A percentile compares a stretch with the other conserved stretches of the same genome.
These are phyloP conservation scores for Phytoseiulus persimilis DNA, from an alignment of 2,888 invertebrate genomes.

Conservation along the genomic window DNA sequence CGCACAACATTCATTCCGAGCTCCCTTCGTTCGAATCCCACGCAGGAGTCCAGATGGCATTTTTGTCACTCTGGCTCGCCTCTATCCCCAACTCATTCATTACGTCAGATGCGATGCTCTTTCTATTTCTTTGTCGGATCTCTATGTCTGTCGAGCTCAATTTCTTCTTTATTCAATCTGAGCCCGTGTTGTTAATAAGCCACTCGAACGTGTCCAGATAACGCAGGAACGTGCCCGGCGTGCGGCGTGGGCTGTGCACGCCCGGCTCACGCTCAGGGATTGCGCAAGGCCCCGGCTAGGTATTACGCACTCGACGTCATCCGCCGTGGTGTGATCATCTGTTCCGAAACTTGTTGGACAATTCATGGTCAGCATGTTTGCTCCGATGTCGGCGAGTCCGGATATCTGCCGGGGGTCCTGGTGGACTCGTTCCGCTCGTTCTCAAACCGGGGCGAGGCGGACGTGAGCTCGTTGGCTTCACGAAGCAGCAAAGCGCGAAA, in stretches of 20 bases:
- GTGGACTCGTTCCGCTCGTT: background rate
- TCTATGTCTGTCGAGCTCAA: background rate
- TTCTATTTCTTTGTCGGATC: background rate
- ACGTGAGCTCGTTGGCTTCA: conserved; percentile 39
- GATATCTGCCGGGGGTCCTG: background rate
- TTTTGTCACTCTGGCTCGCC: background rate
- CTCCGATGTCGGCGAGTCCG: background rate
- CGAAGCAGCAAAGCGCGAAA: conserved; percentile 35
- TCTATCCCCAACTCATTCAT: background rate
- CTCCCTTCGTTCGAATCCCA: background rate
- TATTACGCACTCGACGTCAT: background rate
- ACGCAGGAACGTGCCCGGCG: background rate
- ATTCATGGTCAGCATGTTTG: background rate
- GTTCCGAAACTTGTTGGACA: background rate
- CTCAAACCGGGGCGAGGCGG: background rate
- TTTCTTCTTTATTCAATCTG: background rate
- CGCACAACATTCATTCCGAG: background rate
- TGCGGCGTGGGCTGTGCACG: background rate
- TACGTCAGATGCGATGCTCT: background rate
- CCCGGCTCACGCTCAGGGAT: background rate
- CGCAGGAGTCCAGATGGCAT: background rate
- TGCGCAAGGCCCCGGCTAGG: background rate
- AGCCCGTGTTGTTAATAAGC: background rate
- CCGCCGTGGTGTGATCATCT: background rate
- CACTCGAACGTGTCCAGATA: background rate